These are phyloP conservation scores for Platysternon megacephalum DNA, from an alignment of 2,113 vertebrate species.

Conservation along the genomic window DNA sequence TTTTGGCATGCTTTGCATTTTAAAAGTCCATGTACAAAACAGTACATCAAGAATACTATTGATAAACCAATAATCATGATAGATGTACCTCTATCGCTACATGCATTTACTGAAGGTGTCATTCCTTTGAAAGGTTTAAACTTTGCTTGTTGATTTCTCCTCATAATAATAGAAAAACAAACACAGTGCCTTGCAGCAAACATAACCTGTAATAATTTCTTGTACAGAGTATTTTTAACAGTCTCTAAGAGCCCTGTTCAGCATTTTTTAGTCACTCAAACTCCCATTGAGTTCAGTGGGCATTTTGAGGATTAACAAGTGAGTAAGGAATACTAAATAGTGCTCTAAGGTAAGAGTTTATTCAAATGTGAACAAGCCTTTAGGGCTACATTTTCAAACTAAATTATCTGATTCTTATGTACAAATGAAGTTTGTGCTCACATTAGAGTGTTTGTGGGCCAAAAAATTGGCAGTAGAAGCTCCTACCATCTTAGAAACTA, in stretches of 20 bases:
- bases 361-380: constrained; percentile 27
- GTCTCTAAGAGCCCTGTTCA: constrained; percentile 1
- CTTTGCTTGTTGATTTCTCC: not conserved
- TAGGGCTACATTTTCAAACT: constrained; percentile 19
- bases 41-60: not conserved
- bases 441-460: not conserved
- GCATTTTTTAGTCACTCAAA: not conserved
- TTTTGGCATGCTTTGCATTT: not conserved
- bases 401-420: not conserved
- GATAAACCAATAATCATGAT: not conserved
- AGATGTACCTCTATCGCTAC: not conserved
- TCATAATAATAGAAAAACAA: not conserved
- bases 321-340: constrained; percentile 9
- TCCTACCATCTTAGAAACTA: not conserved
- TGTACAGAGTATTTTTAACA: not conserved
- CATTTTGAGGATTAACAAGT: constrained; percentile 34
- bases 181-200: not conserved
- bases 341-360: not conserved
- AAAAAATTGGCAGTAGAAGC: constrained; percentile 16
- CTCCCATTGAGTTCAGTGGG: not conserved
- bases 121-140: not conserved
- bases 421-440: not conserved
- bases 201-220: not conserved
- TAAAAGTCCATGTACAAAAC: not conserved
- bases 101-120: not conserved